Evolutionary conservation across 2,888 invertebrate species (phyloP).

Genomic region (Cataglyphis cursor): DNA sequence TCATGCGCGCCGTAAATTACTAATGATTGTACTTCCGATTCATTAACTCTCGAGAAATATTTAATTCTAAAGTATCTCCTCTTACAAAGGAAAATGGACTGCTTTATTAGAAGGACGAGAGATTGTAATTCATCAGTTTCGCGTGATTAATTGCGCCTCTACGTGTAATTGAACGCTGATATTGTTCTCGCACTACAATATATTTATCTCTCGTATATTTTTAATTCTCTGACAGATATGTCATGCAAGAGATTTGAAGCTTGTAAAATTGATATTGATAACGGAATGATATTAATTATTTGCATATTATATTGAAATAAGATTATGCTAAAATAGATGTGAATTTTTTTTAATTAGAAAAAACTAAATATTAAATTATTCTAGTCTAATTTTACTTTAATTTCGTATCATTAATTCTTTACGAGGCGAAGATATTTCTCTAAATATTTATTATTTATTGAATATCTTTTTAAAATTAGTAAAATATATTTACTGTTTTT

Average conservation of each 20-base stretch:
- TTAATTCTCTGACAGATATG: background rate
- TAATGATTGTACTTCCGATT: constrained; percentile 47
- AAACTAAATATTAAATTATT: background rate
- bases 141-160: background rate
- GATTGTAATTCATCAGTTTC: constrained; percentile 24
- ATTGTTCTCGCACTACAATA: background rate
- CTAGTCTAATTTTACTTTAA: background rate
- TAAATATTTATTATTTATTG: constrained; percentile 5
- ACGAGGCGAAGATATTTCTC: background rate
- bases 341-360: background rate
- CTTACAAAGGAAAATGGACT: constrained; percentile 22
- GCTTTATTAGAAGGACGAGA: background rate
- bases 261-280: background rate
- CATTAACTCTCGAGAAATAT: constrained; percentile 47
- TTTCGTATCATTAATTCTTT: background rate
- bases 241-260: background rate
- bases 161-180: background rate
- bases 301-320: background rate
- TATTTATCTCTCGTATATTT: background rate
- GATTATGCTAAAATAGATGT: background rate
- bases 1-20: constrained; percentile 46
- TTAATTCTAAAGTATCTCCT: constrained; percentile 46
- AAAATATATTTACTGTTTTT: background rate
- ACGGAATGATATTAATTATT: background rate
- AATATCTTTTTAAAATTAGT: background rate